Base-by-base conservation (phyloP, 2,113 vertebrate species). In the Petaurus breviceps region DNA sequence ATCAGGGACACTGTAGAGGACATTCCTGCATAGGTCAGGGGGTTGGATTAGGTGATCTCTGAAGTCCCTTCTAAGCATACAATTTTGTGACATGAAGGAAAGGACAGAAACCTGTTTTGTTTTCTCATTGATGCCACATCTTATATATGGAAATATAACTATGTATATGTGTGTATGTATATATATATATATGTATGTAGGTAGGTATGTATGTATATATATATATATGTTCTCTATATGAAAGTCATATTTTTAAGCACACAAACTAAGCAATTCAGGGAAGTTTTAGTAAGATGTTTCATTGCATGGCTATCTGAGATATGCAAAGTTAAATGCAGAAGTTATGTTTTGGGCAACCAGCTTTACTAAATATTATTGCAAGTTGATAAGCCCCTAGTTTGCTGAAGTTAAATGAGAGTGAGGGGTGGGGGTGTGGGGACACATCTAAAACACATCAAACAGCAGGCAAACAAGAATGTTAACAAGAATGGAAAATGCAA, bases 381-480 rank as follows among this genome's bases (percentile, higher is more conserved):
- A 55, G 92, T 6, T 14, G 25, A 19, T 10, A 46, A 23, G 89
- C 84, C 96, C 93, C 84, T 94, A 16, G 89, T 94, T 12, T 90
- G 91, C 91, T 93, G 94, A 89, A 94, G 19, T 91, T 61, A 28
- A 24, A n/a, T n/a, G 26, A 61, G 50, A 47, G 61, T 0, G 91
- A 16, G 61, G 93, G 61, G 31, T 3, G 28, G 57, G 31, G 61
- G 9, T 49, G 4, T 49, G 26, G 24, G 92, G 52, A 51, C 10
- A 51, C 8, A 92, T 84, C 3, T 23, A 28, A 90, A 97, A 94
- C 11, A 89, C 68, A 92, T 61, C 10, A n/a, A 5, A 55, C 26
- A 53, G 53, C 93, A 57, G 89, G 61, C 37, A 93, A 92, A 57
- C 46, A 94, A 95, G 77, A 57, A 94, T 22, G 68, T 53, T 53